phyloP scores from a whole-genome alignment of 2,888 invertebrate species.

The Pandemis heparana region DNA sequence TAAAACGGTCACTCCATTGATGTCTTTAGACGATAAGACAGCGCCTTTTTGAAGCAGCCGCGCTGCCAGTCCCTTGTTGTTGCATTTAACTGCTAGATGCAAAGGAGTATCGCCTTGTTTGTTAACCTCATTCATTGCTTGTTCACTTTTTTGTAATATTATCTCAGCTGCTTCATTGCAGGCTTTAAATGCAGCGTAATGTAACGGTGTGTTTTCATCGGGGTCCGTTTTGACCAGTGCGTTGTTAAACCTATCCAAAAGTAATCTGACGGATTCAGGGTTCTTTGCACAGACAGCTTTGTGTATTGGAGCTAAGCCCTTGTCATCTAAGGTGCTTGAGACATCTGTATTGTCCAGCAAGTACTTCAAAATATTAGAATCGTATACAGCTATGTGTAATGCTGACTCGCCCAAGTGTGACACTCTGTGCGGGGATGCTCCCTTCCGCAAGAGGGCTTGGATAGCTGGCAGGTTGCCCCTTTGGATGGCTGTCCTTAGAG shows the following conservation, averaged over 20 bases:
- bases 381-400: not conserved
- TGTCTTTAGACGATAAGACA: slow-evolving; percentile 5
- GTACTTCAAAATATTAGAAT: not conserved
- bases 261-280: not conserved
- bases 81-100: not conserved
- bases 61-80: not conserved
- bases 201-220: not conserved
- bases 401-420: not conserved
- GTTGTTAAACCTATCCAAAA: not conserved
- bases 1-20: not conserved
- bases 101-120: slow-evolving; percentile 8
- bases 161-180: not conserved
- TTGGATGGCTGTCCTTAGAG: not conserved
- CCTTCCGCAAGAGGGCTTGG: not conserved
- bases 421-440: not conserved
- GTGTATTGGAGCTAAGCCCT: not conserved
- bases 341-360: not conserved
- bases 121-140: not conserved
- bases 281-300: not conserved
- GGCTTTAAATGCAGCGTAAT: not conserved
- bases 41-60: slow-evolving; percentile 7
- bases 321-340: not conserved
- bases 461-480: not conserved
- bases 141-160: not conserved
- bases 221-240: not conserved